Percentiles rank a stretch among this genome's conserved stretches.
Evolutionary conservation across 2,888 invertebrate genomes (phyloP).

Genomic region (Ormyrus pomaceus): DNA sequence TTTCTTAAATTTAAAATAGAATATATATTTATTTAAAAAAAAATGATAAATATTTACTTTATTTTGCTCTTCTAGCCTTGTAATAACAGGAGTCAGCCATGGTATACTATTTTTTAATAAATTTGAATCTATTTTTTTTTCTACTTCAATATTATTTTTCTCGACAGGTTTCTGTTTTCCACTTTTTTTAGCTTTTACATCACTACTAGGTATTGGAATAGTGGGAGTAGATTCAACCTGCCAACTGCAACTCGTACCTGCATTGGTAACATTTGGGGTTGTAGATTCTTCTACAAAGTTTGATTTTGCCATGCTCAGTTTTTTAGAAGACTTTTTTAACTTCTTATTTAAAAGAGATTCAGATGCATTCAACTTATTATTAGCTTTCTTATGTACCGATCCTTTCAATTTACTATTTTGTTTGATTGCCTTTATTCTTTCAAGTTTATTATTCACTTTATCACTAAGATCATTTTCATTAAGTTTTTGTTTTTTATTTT

Average conservation of each 20-base stretch:
- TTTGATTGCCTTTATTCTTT: slow-evolving; percentile 34
- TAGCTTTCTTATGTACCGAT: slow-evolving; percentile 41
- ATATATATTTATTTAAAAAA: slow-evolving; percentile 7
- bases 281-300: slow-evolving; percentile 20
- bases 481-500: slow-evolving; percentile 34
- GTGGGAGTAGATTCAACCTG: slow-evolving; percentile 26
- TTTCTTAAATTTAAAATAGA: background rate
- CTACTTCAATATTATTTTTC: slow-evolving; percentile 4
- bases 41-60: slow-evolving; percentile 55
- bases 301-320: slow-evolving; percentile 27
- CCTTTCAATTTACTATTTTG: slow-evolving; percentile 52
- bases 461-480: slow-evolving; percentile 21
- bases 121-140: slow-evolving; percentile 22
- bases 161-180: background rate
- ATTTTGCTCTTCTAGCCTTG: slow-evolving; percentile 62
- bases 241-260: slow-evolving; percentile 47
- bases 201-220: background rate
- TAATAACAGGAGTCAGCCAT: slow-evolving; percentile 62
- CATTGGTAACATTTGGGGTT: background rate
- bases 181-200: slow-evolving; percentile 19
- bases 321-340: slow-evolving; percentile 47
- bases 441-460: background rate
- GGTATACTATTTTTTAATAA: slow-evolving; percentile 47
- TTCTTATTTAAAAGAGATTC: slow-evolving; percentile 41
- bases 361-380: slow-evolving; percentile 13